phyloP scores from a whole-genome alignment of 2,888 invertebrate species.

The Acleris literana region DNA sequence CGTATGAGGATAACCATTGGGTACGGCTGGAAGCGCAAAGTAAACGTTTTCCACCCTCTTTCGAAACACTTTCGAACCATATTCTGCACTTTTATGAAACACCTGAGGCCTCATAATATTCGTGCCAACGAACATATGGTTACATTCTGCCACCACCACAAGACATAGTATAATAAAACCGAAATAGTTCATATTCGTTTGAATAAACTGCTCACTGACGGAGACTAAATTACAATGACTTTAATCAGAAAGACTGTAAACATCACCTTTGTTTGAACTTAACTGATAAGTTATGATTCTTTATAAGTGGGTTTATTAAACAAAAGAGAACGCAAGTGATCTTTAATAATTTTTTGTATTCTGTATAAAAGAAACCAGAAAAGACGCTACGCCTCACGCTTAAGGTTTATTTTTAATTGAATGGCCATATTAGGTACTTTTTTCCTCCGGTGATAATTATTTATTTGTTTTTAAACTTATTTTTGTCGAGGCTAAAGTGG shows the following conservation, averaged over 20 bases:
- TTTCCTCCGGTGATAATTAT: no score
- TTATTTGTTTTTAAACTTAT: no score
- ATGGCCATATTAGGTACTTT: no score
- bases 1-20: constrained; percentile 41
- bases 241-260: not conserved
- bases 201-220: not conserved
- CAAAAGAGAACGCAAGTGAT: no score
- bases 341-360: no score
- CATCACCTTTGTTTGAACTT: no score
- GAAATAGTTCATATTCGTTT: constrained; percentile 45
- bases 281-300: no score
- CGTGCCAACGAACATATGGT: constrained; percentile 63
- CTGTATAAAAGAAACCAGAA: no score
- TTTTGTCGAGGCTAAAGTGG: no score
- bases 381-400: no score
- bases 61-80: constrained; percentile 48
- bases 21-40: constrained; percentile 48
- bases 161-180: constrained; percentile 44
- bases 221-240: constrained; percentile 7
- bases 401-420: no score
- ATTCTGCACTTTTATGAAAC: constrained; percentile 50
- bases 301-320: no score
- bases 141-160: constrained; percentile 55
- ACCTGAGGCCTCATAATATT: constrained; percentile 54
- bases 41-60: constrained; percentile 63